Evolutionary conservation across 1,140 invertebrate species (phyloP).

Genomic region (Teleopsis dalmanni): DNA sequence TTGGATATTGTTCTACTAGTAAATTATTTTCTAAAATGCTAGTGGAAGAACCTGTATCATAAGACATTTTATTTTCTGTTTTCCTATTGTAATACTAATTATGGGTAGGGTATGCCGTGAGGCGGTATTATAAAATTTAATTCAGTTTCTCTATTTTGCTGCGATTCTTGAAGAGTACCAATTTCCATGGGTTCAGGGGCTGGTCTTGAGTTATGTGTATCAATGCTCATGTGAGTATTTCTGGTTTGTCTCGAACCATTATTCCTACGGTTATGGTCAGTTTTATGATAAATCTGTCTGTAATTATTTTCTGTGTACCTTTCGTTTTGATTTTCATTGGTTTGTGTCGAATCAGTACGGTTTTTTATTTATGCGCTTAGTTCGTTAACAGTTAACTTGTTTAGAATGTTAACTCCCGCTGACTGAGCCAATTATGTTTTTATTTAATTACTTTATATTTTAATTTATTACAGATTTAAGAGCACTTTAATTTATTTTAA

Average conservation of each 20-base stretch:
- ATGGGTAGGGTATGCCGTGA: background rate
- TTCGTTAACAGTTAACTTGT: too few species aligned
- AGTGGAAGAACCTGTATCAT: conserved; percentile 1
- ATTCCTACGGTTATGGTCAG: background rate
- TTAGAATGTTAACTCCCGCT: too few species aligned
- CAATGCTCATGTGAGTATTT: background rate
- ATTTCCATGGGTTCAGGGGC: background rate
- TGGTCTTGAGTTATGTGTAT: background rate
- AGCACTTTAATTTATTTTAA: too few species aligned
- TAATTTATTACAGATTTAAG: too few species aligned
- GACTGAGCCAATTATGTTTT: too few species aligned
- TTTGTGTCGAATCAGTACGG: background rate
- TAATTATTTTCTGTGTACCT: background rate
- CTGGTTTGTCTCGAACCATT: background rate
- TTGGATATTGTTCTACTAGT: background rate
- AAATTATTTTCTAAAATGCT: background rate
- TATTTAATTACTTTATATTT: too few species aligned
- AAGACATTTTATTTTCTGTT: background rate
- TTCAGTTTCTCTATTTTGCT: too few species aligned
- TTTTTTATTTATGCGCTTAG: too few species aligned
- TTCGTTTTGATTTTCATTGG: background rate
- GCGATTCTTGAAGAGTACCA: too few species aligned
- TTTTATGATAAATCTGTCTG: background rate
- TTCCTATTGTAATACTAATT: background rate
- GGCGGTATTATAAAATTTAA: background rate